Base-by-base conservation (phyloP, 2,797 vertebrate genomes). In the Microctenopoma stevenorrisi region DNA sequence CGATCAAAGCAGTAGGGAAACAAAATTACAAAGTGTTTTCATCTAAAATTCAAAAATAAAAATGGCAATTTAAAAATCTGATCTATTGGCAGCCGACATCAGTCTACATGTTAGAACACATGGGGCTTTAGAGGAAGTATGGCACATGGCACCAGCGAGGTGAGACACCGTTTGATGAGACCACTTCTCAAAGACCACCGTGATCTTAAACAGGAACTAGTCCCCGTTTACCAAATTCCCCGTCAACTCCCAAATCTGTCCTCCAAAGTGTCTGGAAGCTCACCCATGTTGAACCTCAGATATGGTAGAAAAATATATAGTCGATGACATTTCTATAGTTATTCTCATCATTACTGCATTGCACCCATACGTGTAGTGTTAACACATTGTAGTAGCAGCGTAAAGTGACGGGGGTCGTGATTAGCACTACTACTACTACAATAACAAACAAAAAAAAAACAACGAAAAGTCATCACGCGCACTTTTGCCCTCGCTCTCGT, bases 231-330 rank as follows among this genome's bases (percentile, higher is more conserved):
- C 79, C 50, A 64, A 12, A 54, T 2, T 63, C 57, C 56, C 57
- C 54, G 9, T 51, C 60, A 9, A 25, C 40, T 49, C 63, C 56
- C 2, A 59, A 57, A 64, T 14, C 64, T 72, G 71, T 78, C 68
- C 76, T 70, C 78, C 64, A 15, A 49, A 81, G 76, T 81, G 84
- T 83, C 74, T 38, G 75, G 86, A 90, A 88, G 85, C 84, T 88
- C 86, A 73, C 86, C 83, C 89, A 86, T 85, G 87, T 92, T 92
- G 89, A 90, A 94, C 93, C 90, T 91, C 88, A 89, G 88, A 93
- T 90, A 94, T 94, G 94, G 90, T 95, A 95, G 93, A 95, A 95
- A 95, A 95, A 95, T 95, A 95, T 94, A 95, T 90, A 82, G 89
- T 90, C 83, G 92, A 94, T 94, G 92, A 93, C 85, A 90, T 92